Base-by-base conservation (phyloP, 2,797 vertebrate genomes). In the Labeo calbasu region DNA sequence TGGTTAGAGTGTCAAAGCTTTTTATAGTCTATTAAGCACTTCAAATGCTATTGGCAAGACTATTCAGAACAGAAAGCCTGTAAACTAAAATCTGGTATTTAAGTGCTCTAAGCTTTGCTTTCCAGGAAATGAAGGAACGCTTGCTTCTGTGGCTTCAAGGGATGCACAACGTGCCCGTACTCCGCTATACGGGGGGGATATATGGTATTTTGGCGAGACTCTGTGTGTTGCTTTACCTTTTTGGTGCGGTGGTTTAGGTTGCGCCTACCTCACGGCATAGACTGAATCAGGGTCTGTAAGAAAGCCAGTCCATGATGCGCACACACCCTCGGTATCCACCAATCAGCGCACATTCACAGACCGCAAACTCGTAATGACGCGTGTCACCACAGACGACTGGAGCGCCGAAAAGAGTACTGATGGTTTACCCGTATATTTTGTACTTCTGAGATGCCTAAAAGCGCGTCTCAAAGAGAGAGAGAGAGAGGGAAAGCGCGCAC, bases 311-410 rank as follows among this genome's bases (percentile, higher is more conserved):
- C 91, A 92, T 84, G 84, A 91, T 88, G 88, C 82, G 88, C 90
- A 93, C 94, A 95, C 94, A 95, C 95, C 95, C 94, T 94, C 93
- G 53, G 86, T 87, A 86, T 93, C 83, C 90, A 70, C 94, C 95
- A 95, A 95, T 95, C 92, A 92, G 90, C 71, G 85, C 19, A 83
- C 86, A 85, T 63, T 87, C 87, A 65, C 40, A 86, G 86, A 90
- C 93, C 92, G 86, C 93, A 92, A 90, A 90, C 91, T 90, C 86
- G 89, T 91, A 93, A 91, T 89, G 88, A 90, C 79, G 91, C 90
- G 91, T 88, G 89, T 93, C 93, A 93, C 90, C 75, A 75, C 88
- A 90, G 91, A 86, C 86, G 85, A 88, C 90, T 88, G 88, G 70
- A 85, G 91, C 86, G 90, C 86, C 89, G 80, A 77, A 77, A 81